Percentiles rank a stretch among this genome's conserved stretches.
phyloP scores from a whole-genome alignment of 1,140 invertebrate species.

The Thaumatotibia leucotreta region DNA sequence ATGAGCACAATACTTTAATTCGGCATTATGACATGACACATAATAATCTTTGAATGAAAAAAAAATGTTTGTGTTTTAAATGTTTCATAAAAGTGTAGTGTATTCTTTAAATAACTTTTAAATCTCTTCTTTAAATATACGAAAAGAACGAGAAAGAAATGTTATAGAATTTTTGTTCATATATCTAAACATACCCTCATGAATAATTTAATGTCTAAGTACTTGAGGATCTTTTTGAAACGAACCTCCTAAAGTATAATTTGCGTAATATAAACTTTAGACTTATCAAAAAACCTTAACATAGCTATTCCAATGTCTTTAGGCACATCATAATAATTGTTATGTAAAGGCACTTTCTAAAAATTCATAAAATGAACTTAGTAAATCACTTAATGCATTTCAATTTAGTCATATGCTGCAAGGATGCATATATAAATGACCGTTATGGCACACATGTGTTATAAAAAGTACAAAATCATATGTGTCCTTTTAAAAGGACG shows the following conservation, averaged over 20 bases:
- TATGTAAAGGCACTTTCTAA: constrained; percentile 35
- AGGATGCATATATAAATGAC: neutral
- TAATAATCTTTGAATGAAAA: neutral
- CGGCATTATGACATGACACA: neutral
- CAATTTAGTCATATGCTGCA: neutral
- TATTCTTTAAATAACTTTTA: neutral
- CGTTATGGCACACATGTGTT: neutral
- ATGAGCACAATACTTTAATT: neutral
- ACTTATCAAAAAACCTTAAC: neutral
- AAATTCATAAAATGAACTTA: neutral
- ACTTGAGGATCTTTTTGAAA: neutral
- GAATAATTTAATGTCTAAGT: neutral
- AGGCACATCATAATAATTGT: constrained; percentile 46
- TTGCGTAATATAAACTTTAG: neutral
- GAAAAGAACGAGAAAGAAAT: neutral
- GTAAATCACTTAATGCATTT: neutral
- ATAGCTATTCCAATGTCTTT: constrained; percentile 3
- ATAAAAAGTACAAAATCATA: neutral
- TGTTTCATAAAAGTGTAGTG: neutral
- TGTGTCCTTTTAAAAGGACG: neutral
- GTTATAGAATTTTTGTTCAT: neutral
- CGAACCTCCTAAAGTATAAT: neutral
- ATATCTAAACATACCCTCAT: neutral
- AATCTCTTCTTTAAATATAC: neutral
- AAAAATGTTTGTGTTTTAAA: neutral